phyloP scores from a whole-genome alignment of 1,140 invertebrate genomes.

The Drosophila melanica region DNA sequence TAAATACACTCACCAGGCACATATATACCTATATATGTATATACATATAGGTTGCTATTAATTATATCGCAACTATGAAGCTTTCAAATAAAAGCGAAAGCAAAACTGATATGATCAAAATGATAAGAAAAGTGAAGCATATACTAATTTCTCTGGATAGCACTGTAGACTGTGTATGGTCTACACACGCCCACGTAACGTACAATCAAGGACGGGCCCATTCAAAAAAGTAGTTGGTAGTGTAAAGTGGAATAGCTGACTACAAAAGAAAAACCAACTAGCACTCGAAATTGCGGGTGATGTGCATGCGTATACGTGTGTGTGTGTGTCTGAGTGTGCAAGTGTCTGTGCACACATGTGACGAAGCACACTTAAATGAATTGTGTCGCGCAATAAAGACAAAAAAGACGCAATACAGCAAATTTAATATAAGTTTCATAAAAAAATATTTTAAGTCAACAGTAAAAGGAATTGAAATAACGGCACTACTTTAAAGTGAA shows the following conservation, averaged over 20 bases:
- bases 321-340: slow-evolving; percentile 32
- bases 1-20: slow-evolving; percentile 1
- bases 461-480: slow-evolving; percentile 7
- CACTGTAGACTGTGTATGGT: slow-evolving; percentile 46
- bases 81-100: slow-evolving; percentile 16
- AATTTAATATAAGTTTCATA: slow-evolving; percentile 6
- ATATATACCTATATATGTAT: background rate
- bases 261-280: slow-evolving; percentile 40
- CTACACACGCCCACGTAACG: background rate
- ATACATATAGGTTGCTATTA: background rate
- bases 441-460: slow-evolving; percentile 27
- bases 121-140: slow-evolving; percentile 10
- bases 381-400: slow-evolving; percentile 63
- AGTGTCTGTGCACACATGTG: slow-evolving; percentile 33
- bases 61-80: background rate
- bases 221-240: slow-evolving; percentile 59
- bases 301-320: slow-evolving; percentile 22
- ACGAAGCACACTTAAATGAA: slow-evolving; percentile 65
- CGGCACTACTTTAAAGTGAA: background rate
- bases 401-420: slow-evolving; percentile 31
- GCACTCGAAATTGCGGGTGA: slow-evolving; percentile 46
- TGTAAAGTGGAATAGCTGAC: slow-evolving; percentile 47
- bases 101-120: slow-evolving; percentile 2
- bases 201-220: slow-evolving; percentile 44
- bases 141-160: slow-evolving; percentile 1